Conservation (phyloP, 2,888 invertebrate species). For the Drosophila fulvimacula region DNA sequence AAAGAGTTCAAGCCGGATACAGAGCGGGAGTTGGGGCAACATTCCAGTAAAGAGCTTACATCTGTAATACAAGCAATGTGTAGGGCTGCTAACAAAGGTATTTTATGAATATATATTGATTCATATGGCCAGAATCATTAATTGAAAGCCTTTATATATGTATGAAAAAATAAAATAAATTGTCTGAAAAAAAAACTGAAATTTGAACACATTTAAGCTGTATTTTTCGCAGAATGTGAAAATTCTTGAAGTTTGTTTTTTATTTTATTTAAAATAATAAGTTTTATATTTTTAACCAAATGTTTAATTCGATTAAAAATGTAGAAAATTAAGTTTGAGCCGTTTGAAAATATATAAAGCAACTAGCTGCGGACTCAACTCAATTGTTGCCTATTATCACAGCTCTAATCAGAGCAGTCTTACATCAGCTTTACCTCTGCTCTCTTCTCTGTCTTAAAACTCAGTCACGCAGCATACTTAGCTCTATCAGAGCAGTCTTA, state of each 20-base stretch:
- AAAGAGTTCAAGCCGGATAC: background rate
- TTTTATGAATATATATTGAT: constrained; percentile 1
- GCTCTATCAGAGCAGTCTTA: too few relatives aligned
- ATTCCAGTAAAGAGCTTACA: constrained; percentile 4
- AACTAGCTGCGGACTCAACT: background rate
- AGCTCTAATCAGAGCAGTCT: too few relatives aligned
- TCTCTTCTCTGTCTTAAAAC: background rate
- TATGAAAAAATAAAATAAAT: background rate
- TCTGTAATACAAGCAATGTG: background rate
- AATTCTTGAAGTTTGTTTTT: background rate
- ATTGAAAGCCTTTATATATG: background rate
- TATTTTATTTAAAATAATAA: too few relatives aligned
- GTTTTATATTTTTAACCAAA: background rate
- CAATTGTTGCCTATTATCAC: too few relatives aligned
- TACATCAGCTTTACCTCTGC: background rate
- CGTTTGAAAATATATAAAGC: background rate
- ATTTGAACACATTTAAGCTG: background rate
- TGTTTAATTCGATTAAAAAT: too few relatives aligned
- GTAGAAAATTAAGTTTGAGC: background rate
- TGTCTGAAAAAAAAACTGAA: background rate
- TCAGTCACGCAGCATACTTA: background rate
- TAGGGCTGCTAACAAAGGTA: background rate
- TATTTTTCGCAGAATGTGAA: background rate
- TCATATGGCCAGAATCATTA: background rate
- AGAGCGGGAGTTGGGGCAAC: background rate